Conservation (phyloP, 2,113 vertebrate genomes). For the Octodon degus region DNA sequence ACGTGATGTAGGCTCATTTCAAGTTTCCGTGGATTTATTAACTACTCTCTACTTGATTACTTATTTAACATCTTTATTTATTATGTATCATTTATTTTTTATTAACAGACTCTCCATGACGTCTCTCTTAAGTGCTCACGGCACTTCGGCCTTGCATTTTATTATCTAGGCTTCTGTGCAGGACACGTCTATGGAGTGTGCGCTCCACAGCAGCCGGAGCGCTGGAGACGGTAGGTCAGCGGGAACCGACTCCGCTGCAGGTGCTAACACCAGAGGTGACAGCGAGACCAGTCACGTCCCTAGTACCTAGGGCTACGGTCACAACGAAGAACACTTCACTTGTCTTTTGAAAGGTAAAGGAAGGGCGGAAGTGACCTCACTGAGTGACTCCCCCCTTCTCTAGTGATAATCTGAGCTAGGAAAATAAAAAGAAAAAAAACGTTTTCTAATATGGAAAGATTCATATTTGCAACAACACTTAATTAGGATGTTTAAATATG, state of each 20-base stretch:
- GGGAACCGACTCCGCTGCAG: neutral
- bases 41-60: neutral
- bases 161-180: neutral
- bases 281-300: neutral
- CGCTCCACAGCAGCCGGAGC: neutral
- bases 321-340: neutral
- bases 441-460: neutral
- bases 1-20: neutral
- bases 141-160: neutral
- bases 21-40: neutral
- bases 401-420: neutral
- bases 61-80: neutral
- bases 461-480: neutral
- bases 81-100: neutral
- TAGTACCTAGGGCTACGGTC: neutral
- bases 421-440: neutral
- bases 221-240: neutral
- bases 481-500: neutral
- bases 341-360: slow-evolving; percentile 5
- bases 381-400: neutral
- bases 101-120: neutral
- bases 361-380: neutral
- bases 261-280: neutral
- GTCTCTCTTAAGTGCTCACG: neutral
- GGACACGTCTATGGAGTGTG: no score